phyloP scores from a whole-genome alignment of 2,113 vertebrate species.

The human region GRCh38 chr6:139958001-139958500 shows the following conservation, averaged over 20 bases:
- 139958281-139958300: background rate
- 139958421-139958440: background rate
- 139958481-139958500: background rate
- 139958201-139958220: background rate
- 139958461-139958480: background rate
- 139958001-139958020: background rate
- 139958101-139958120: background rate
- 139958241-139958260: conserved; percentile 7
- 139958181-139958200: background rate
- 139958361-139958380: background rate
- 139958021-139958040: background rate
- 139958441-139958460: background rate
- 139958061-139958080: background rate
- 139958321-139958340: background rate
- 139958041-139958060: conserved; percentile 2
- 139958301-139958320: background rate
- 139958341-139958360: background rate
- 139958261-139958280: background rate
- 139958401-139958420: background rate
- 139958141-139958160: background rate
- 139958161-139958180: background rate
- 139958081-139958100: background rate
- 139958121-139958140: background rate
- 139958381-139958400: background rate
- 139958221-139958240: background rate